Evolutionary conservation across 2,888 invertebrate genomes (phyloP).

Genomic region (Chalcis sispes): DNA sequence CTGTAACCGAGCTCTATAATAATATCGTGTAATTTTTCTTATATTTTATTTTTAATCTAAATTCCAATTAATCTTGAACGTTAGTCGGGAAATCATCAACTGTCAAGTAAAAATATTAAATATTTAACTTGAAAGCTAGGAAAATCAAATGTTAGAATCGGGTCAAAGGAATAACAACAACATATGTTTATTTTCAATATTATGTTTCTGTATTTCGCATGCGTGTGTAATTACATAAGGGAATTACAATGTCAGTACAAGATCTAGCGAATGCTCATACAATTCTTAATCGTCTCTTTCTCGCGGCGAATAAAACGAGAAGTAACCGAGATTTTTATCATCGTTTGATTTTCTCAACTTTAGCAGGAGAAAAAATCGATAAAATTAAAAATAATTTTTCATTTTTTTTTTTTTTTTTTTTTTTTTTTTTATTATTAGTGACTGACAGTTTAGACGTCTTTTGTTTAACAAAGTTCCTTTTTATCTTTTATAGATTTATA

Average conservation of each 20-base stretch:
- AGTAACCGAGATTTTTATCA: conserved; percentile 28
- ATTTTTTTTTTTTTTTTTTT: no score
- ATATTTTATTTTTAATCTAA: background rate
- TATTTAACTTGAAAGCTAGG: background rate
- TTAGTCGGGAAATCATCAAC: no score
- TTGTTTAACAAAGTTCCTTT: conserved; percentile 37
- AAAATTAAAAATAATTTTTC: conserved; percentile 14
- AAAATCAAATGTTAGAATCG: background rate
- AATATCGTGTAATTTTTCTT: background rate
- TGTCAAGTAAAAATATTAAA: background rate
- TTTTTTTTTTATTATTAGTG: conserved; percentile 7
- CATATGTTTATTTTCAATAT: conserved; percentile 61
- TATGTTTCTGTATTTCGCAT: conserved; percentile 70
- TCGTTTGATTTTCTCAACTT: conserved; percentile 33
- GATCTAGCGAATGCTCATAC: conserved; percentile 56
- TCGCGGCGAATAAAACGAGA: conserved; percentile 52
- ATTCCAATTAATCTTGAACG: no score
- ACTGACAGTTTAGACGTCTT: conserved; percentile 51
- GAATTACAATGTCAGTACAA: conserved; percentile 63
- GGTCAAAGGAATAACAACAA: background rate
- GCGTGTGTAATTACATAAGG: conserved; percentile 66
- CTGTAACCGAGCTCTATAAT: background rate
- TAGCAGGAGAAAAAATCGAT: conserved; percentile 2
- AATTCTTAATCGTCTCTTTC: conserved; percentile 49
- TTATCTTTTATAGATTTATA: conserved; percentile 41